Evolutionary conservation across 2,113 vertebrate genomes (phyloP).

Genomic region (Erythrolamprus reginae): DNA sequence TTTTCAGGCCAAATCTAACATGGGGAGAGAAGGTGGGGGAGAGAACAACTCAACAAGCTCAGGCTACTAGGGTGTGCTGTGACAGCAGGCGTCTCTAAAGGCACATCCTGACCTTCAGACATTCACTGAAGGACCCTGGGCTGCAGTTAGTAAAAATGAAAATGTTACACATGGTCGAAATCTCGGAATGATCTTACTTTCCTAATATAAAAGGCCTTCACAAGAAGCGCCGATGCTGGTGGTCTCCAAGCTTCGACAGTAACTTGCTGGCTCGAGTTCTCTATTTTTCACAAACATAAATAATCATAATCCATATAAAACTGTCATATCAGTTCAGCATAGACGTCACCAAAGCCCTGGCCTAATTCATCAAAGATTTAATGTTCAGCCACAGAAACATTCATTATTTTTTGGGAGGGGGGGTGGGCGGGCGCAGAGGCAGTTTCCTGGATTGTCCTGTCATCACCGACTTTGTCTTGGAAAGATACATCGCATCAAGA

Average conservation of each 20-base stretch:
- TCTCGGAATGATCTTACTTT: conserved; percentile 39
- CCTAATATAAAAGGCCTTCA: conserved; percentile 52
- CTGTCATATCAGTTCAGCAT: conserved; percentile 72
- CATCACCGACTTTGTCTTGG: conserved; percentile 42
- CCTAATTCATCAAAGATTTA: conserved; percentile 72
- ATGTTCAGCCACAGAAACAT: conserved; percentile 50
- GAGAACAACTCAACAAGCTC: conserved; percentile 17
- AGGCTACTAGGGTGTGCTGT: conserved; percentile 49
- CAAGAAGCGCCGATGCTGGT: conserved; percentile 61
- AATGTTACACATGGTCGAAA: conserved; percentile 56
- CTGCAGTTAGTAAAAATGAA: conserved; percentile 54
- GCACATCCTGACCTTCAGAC: conserved; percentile 26
- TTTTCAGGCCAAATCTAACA: conserved; percentile 64
- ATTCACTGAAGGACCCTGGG: conserved; percentile 35
- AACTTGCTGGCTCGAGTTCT: conserved; percentile 58
- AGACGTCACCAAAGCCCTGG: conserved; percentile 63
- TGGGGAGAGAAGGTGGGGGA: neutral
- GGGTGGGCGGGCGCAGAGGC: conserved; percentile 47
- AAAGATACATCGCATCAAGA: conserved; percentile 53
- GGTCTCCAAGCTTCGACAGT: conserved; percentile 56
- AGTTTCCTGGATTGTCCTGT: conserved; percentile 50
- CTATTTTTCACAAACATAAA: conserved; percentile 68
- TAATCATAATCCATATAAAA: conserved; percentile 71
- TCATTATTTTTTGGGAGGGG: conserved; percentile 48
- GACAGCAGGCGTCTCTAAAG: conserved; percentile 23